phyloP scores from a whole-genome alignment of 2,113 vertebrate genomes.

The Scophthalmus maximus region DNA sequence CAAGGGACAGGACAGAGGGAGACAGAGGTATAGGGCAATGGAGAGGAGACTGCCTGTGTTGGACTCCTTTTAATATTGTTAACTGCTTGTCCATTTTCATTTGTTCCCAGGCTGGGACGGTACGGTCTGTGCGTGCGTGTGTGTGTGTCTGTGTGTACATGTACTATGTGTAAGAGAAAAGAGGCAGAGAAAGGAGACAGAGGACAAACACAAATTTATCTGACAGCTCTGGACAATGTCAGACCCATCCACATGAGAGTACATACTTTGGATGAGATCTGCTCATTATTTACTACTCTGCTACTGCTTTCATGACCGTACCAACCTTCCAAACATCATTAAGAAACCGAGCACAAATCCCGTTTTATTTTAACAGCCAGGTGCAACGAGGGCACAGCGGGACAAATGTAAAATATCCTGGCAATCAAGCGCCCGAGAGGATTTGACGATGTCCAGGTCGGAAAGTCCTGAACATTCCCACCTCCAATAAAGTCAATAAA shows the following conservation, averaged over 20 bases:
- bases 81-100: slow-evolving; percentile 68
- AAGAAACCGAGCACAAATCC: slow-evolving; percentile 50
- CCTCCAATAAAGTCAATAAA: slow-evolving; percentile 54
- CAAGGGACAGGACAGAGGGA: slow-evolving; percentile 38
- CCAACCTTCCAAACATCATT: slow-evolving; percentile 57
- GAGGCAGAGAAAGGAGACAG: slow-evolving; percentile 34
- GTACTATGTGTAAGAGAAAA: slow-evolving; percentile 22
- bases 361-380: slow-evolving; percentile 59
- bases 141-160: slow-evolving; percentile 3
- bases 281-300: slow-evolving; percentile 60
- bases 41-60: slow-evolving; percentile 56
- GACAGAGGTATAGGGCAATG: slow-evolving; percentile 47
- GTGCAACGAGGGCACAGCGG: slow-evolving; percentile 53
- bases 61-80: slow-evolving; percentile 64
- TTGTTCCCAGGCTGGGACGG: slow-evolving; percentile 37
- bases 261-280: slow-evolving; percentile 43
- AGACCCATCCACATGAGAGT: slow-evolving; percentile 32
- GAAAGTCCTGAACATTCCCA: slow-evolving; percentile 70
- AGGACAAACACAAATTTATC: slow-evolving; percentile 50
- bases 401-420: slow-evolving; percentile 59
- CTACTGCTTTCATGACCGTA: slow-evolving; percentile 42
- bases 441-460: slow-evolving; percentile 64
- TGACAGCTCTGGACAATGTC: slow-evolving; percentile 58
- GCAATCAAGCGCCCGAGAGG: slow-evolving; percentile 32
- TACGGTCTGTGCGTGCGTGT: slow-evolving; percentile 23